phyloP scores from a whole-genome alignment of 2,113 vertebrate species.

The Bos javanicus region DNA sequence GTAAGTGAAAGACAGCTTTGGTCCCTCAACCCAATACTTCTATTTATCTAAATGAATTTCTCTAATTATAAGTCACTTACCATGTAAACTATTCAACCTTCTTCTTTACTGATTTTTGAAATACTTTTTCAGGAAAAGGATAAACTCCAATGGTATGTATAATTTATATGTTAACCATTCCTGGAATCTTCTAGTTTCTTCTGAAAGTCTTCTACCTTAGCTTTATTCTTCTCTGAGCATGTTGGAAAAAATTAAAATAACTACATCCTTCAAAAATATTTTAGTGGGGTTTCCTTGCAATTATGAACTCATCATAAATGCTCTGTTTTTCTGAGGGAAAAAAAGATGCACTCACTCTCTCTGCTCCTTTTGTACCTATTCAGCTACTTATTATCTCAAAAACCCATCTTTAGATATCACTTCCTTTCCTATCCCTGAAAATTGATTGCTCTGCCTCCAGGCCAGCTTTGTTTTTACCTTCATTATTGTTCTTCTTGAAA shows the following conservation, averaged over 20 bases:
- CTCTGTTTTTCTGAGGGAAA: not conserved
- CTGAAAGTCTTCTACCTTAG: not conserved
- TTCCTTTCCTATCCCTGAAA: not conserved
- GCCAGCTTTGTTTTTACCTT: not conserved
- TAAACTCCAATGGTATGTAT: not conserved
- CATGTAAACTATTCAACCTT: not conserved
- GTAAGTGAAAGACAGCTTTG: not conserved
- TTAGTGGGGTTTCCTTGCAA: not conserved
- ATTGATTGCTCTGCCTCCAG: not conserved
- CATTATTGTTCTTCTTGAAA: not conserved
- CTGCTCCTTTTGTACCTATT: not conserved
- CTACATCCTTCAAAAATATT: not conserved
- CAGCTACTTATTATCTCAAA: slow-evolving; percentile 13
- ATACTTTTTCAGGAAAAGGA: not conserved
- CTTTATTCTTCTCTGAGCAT: not conserved
- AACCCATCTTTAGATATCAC: not conserved
- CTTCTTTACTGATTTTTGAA: not conserved
- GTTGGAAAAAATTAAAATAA: not conserved
- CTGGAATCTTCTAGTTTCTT: not conserved
- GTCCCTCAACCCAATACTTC: not conserved
- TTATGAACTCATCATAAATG: not conserved
- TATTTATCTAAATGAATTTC: not conserved
- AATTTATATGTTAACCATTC: not conserved
- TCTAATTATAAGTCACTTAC: not conserved
- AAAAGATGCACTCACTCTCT: not conserved